These are phyloP conservation scores for Phengaris alcon DNA, from an alignment of 2,888 invertebrate genomes.

Conservation along the genomic window DNA sequence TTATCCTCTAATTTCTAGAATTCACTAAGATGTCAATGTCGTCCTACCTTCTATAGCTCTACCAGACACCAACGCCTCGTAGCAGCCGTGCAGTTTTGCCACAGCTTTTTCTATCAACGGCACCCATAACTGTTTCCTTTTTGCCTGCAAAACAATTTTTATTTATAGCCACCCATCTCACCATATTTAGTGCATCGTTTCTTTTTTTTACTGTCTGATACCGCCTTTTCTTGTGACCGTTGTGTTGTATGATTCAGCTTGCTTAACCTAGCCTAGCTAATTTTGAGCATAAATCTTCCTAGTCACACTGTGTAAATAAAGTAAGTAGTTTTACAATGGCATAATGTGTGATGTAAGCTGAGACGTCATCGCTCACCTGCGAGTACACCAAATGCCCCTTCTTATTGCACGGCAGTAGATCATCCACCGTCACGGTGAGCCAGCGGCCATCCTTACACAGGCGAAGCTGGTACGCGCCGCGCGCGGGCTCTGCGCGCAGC, in stretches of 20 bases:
- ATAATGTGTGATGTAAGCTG: neutral
- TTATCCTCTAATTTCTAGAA: too few species aligned
- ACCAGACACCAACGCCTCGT: slow-evolving; percentile 96
- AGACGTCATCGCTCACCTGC: slow-evolving; percentile 77
- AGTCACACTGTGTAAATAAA: too few species aligned
- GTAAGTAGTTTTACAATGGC: too few species aligned
- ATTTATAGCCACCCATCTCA: too few species aligned
- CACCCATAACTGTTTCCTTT: slow-evolving; percentile 98
- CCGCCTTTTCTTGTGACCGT: too few species aligned
- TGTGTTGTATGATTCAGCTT: too few species aligned
- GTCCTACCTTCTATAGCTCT: slow-evolving; percentile 91
- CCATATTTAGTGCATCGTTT: too few species aligned
- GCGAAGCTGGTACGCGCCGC: slow-evolving; percentile 92
- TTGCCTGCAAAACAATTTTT: slow-evolving; percentile 81
- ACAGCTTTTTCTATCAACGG: slow-evolving; percentile 99
- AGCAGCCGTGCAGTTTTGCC: slow-evolving; percentile 98
- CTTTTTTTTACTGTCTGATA: too few species aligned
- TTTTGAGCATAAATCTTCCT: too few species aligned
- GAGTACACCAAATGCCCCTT: slow-evolving; percentile 95
- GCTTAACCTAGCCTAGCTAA: too few species aligned
- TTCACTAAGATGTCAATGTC: too few species aligned
- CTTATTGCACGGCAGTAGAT: slow-evolving; percentile 96
- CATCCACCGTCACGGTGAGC: slow-evolving; percentile 97
- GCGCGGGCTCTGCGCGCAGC: slow-evolving; percentile 66
- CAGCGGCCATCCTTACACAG: slow-evolving; percentile 98